A percentile compares a stretch with the other conserved stretches of the same genome.
These are phyloP conservation scores for Hartigia nigra DNA, from an alignment of 2,888 invertebrate species.

Conservation along the genomic window DNA sequence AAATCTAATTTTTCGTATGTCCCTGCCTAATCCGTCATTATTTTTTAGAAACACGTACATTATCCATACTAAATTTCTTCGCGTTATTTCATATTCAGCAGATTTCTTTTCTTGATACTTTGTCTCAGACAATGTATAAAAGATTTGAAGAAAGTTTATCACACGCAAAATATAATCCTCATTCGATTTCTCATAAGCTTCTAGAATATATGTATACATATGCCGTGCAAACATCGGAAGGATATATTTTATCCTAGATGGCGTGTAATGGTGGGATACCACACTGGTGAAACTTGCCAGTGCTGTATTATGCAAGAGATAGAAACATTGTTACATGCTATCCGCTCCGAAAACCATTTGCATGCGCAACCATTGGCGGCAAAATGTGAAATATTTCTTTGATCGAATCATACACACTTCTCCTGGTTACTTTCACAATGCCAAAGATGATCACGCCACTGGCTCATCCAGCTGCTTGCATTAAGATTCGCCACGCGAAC, in stretches of 20 bases:
- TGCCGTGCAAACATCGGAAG: not conserved
- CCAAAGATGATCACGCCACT: not conserved
- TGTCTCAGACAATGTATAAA: not conserved
- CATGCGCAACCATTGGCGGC: constrained; percentile 4
- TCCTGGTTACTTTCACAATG: not conserved
- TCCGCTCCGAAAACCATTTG: constrained; percentile 4
- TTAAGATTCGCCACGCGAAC: constrained; percentile 25
- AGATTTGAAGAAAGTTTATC: not conserved
- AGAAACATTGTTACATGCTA: not conserved
- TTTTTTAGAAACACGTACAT: too few relatives aligned
- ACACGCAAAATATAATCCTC: not conserved
- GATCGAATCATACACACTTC: not conserved
- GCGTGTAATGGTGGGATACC: constrained; percentile 1
- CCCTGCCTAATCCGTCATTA: not conserved
- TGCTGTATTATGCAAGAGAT: not conserved
- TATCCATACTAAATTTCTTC: too few relatives aligned
- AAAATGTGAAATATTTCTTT: not conserved
- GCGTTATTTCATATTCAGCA: too few relatives aligned
- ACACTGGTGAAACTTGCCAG: not conserved
- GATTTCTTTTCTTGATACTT: not conserved
- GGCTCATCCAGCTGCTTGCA: constrained; percentile 15
- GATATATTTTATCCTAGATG: not conserved
- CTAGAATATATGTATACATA: not conserved
- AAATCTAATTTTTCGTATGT: not conserved
- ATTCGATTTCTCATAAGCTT: not conserved